These are phyloP conservation scores for Agonopterix heracliana DNA, from an alignment of 2,888 invertebrate genomes.

Conservation along the genomic window DNA sequence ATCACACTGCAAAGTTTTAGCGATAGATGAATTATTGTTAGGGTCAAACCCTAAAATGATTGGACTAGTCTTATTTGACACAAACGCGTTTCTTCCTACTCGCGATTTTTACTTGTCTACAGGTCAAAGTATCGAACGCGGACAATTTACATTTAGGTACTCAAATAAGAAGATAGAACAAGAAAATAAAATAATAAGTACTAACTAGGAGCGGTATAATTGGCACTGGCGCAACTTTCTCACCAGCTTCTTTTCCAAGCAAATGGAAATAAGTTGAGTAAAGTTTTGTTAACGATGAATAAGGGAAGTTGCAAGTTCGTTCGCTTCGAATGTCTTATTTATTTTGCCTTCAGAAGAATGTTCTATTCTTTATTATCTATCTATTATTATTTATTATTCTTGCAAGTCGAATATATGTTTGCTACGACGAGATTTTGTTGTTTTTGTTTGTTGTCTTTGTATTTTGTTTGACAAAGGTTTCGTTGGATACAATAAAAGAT, in stretches of 20 bases:
- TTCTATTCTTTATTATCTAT: too few species aligned
- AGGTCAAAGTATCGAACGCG: too few species aligned
- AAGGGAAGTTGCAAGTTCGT: conserved; percentile 25
- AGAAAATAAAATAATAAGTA: conserved; percentile 3
- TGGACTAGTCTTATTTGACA: too few species aligned
- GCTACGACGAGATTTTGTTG: conserved; percentile 13
- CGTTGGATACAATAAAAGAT: too few species aligned
- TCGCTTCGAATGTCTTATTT: conserved; percentile 5
- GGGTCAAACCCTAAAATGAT: too few species aligned
- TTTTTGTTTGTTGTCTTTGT: conserved; percentile 2
- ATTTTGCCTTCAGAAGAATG: conserved; percentile 19
- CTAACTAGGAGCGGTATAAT: conserved; percentile 27
- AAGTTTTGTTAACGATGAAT: conserved; percentile 39
- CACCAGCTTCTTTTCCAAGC: conserved; percentile 22
- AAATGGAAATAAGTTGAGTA: conserved; percentile 37
- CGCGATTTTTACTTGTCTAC: too few species aligned
- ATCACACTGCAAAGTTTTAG: too few species aligned
- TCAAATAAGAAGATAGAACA: too few species aligned
- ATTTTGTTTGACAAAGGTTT: background rate
- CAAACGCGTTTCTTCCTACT: too few species aligned
- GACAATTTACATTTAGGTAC: too few species aligned
- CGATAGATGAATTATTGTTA: too few species aligned
- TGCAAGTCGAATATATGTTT: conserved; percentile 21
- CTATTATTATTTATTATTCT: conserved; percentile 18
- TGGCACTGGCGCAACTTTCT: conserved; percentile 29